Evolutionary conservation across 2,797 vertebrate species (phyloP), one percentile per base, ranked within the genome.

Genomic region (Lithobates sylvaticus): DNA sequence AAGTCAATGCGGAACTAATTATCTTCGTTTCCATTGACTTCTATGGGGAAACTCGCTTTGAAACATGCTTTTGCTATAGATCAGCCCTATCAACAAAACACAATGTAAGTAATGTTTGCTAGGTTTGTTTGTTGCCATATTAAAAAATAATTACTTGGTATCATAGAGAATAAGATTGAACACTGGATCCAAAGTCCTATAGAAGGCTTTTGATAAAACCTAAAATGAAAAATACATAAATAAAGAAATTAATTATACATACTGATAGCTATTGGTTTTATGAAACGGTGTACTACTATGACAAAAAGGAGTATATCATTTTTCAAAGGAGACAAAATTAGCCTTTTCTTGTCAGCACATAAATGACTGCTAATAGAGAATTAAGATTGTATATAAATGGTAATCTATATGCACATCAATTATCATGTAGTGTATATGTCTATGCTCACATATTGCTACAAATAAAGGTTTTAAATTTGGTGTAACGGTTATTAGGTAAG

Each of bases 151-250:
- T 88, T 88, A 88, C 88, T 80, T 86, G 50, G 82, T 54, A 36
- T 88, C 88, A 58, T 77, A 71, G 67, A 88, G 85, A 77, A 88
- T 67, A 42, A 65, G 69, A 68, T 73, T 88, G 69, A 88, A 88
- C 72, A 88, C 76, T 13, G 88, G 84, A 80, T 88, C 88, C 88
- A 88, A 61, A 39, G 85, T 84, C 71, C 73, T 84, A 65, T 88
- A 86, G 64, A 88, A 88, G n/a, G 85, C 81, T 76, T 86, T 86
- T 61, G 88, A 88, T 42, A 88, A 82, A 76, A 88, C 88, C 88
- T 88, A 78, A 42, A 67, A 73, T 15, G 23, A 65, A 74, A 44
- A 47, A 71, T 5, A 10, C 68, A 86, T 44, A 72, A 34, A 12
- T 21, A 29, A 72, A 61, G 54, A 18, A 5, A 18, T 54, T 4